Conservation (phyloP, 1,140 invertebrate genomes). For the Diabrotica undecimpunctata region DNA sequence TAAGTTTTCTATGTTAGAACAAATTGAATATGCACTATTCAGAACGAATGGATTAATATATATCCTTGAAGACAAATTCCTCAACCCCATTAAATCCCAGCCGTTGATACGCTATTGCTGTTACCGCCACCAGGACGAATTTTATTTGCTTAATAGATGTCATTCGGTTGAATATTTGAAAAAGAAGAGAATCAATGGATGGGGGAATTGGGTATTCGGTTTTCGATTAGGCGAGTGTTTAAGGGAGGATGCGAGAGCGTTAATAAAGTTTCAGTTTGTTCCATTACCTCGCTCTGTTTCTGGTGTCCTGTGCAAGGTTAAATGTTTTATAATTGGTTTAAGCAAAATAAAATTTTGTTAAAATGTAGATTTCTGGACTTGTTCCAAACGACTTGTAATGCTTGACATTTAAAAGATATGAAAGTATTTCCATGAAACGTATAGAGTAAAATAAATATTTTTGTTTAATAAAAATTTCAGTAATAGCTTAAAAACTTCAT, state of each 20-base stretch:
- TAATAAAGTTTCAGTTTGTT: slow-evolving; percentile 1
- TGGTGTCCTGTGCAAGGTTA: background rate
- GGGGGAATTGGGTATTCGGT: background rate
- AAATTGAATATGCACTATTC: too few relatives aligned
- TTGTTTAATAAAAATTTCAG: too few relatives aligned
- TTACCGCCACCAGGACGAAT: background rate
- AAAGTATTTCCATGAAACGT: too few relatives aligned
- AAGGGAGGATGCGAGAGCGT: slow-evolving; percentile 1
- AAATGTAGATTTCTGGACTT: too few relatives aligned
- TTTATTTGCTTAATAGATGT: slow-evolving; percentile 3
- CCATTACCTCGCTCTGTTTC: background rate
- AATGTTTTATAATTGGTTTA: background rate
- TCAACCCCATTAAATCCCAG: too few relatives aligned
- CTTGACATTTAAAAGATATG: too few relatives aligned
- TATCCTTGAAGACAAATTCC: too few relatives aligned
- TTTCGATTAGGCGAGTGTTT: background rate
- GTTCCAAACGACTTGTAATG: too few relatives aligned
- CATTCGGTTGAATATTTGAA: background rate
- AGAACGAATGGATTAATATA: too few relatives aligned
- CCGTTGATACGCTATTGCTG: background rate
- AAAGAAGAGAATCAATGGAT: background rate
- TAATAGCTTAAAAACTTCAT: too few relatives aligned
- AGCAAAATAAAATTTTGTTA: background rate
- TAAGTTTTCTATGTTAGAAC: too few relatives aligned
- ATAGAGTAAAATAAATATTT: too few relatives aligned